A percentile compares a stretch with the other conserved stretches of the same genome.
These are phyloP conservation scores for Ceratitis capitata DNA, from an alignment of 1,140 invertebrate species.

Conservation along the genomic window DNA sequence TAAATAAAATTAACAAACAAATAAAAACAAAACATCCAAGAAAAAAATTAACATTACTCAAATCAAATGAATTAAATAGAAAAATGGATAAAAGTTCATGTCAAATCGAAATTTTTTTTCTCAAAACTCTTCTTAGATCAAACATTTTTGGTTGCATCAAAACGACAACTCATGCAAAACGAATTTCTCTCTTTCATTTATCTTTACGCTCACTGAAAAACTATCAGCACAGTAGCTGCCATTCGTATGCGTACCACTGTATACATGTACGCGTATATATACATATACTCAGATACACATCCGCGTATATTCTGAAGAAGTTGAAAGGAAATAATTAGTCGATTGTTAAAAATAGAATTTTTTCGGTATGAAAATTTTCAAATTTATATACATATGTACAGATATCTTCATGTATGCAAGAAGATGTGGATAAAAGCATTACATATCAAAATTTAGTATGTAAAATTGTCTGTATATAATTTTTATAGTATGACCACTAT, in stretches of 20 bases:
- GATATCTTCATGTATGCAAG: not conserved
- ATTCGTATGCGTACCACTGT: not conserved
- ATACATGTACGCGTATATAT: not conserved
- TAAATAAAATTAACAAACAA: too few species aligned
- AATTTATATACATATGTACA: not conserved
- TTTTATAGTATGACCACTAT: not conserved
- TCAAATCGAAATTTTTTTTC: too few species aligned
- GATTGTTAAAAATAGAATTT: conserved; percentile 4
- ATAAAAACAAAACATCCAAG: too few species aligned
- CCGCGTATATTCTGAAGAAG: not conserved
- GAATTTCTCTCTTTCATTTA: not conserved
- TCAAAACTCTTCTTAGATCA: too few species aligned
- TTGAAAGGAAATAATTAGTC: conserved; percentile 24
- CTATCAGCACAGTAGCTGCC: not conserved
- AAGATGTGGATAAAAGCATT: not conserved
- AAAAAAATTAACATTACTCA: too few species aligned
- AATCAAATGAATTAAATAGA: too few species aligned
- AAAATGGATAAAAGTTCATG: too few species aligned
- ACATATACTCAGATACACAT: not conserved
- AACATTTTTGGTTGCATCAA: not conserved
- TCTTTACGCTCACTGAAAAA: not conserved
- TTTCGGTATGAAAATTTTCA: not conserved
- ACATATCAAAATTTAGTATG: not conserved
- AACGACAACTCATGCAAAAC: not conserved
- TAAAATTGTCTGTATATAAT: not conserved